These are phyloP conservation scores for Pogonomyrmex barbatus DNA, from an alignment of 1,140 invertebrate species.

Conservation along the genomic window DNA sequence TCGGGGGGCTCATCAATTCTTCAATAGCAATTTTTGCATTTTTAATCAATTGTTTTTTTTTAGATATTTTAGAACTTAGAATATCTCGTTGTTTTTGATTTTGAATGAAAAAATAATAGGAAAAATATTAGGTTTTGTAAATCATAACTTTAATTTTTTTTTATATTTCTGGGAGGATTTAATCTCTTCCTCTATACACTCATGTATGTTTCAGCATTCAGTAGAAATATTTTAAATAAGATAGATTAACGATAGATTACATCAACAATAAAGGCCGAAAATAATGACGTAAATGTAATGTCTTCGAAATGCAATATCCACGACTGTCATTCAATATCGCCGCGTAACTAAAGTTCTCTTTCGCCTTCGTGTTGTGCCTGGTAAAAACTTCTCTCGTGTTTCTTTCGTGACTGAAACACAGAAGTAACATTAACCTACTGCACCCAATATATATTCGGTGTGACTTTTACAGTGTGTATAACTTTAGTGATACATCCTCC, in stretches of 20 bases:
- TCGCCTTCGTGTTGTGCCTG: background rate
- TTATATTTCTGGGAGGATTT: too few relatives aligned
- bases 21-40: background rate
- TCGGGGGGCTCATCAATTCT: too few relatives aligned
- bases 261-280: background rate
- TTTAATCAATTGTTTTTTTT: background rate
- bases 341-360: slow-evolving; percentile 32
- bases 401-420: slow-evolving; percentile 52
- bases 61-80: too few relatives aligned
- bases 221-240: background rate
- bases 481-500: slow-evolving; percentile 28
- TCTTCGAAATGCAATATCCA: slow-evolving; percentile 30
- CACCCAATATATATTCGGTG: slow-evolving; percentile 32
- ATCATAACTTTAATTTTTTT: too few relatives aligned
- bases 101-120: too few relatives aligned
- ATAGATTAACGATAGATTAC: background rate
- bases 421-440: slow-evolving; percentile 56
- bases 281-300: slow-evolving; percentile 24
- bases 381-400: slow-evolving; percentile 45
- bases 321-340: background rate
- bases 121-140: too few relatives aligned
- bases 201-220: background rate
- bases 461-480: slow-evolving; percentile 29
- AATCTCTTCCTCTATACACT: too few relatives aligned
- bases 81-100: too few relatives aligned